These are phyloP conservation scores for Thermophis baileyi DNA, from an alignment of 2,113 vertebrate species.

Conservation along the genomic window DNA sequence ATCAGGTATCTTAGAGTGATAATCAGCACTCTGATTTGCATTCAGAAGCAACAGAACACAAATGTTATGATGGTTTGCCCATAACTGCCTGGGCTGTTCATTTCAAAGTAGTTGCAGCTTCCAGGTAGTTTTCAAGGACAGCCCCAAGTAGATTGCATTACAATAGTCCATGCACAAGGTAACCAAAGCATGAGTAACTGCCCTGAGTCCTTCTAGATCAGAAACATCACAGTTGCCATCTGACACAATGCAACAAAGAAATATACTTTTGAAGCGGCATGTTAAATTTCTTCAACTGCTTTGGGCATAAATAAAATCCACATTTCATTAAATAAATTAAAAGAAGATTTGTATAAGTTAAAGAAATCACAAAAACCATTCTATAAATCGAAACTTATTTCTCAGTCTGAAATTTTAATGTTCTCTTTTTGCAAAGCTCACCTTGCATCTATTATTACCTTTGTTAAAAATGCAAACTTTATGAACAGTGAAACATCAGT, in stretches of 20 bases:
- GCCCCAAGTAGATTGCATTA: neutral
- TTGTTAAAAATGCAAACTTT: neutral
- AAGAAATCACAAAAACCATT: neutral
- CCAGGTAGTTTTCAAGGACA: neutral
- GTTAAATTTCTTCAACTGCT: conserved; percentile 9
- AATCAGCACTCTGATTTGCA: neutral
- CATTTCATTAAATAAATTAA: conserved; percentile 6
- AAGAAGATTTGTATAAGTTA: neutral
- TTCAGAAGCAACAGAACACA: neutral
- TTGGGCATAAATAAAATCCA: neutral
- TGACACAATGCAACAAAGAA: conserved; percentile 9
- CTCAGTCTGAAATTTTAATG: neutral
- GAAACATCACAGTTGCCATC: neutral
- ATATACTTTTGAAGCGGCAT: conserved; percentile 30
- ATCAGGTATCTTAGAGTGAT: neutral
- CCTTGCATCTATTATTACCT: neutral
- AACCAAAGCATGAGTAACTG: neutral
- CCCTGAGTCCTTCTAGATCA: neutral
- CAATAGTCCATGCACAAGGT: neutral
- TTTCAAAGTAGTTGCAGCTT: neutral
- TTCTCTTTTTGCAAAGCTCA: neutral
- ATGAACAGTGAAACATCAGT: neutral
- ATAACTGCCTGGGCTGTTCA: neutral
- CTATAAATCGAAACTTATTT: conserved; percentile 6
- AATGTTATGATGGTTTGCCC: neutral